phyloP scores from a whole-genome alignment of 2,797 vertebrate species.

The Peromyscus melanophrys region DNA sequence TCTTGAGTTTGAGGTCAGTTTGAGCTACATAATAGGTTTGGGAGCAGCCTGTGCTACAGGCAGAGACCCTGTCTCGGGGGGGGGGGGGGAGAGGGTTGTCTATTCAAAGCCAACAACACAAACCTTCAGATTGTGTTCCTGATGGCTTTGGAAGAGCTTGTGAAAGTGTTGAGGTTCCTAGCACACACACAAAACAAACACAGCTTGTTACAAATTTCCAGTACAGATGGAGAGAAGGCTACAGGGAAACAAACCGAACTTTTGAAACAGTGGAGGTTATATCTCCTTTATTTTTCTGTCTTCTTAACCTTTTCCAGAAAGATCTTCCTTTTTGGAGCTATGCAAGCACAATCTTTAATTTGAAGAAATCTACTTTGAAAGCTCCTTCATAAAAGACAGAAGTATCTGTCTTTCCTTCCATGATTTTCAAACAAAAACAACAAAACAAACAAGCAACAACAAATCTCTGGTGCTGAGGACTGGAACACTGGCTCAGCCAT shows the following conservation, averaged over 20 bases:
- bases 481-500: fast-evolving
- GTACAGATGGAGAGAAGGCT: conserved; percentile 12
- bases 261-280: neutral
- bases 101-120: neutral
- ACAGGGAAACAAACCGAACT: conserved; percentile 47
- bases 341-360: conserved; percentile 42
- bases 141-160: neutral
- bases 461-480: neutral
- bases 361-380: conserved; percentile 56
- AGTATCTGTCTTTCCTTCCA: conserved; percentile 46
- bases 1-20: neutral
- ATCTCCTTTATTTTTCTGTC: conserved; percentile 4
- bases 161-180: neutral
- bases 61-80: neutral
- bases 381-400: conserved; percentile 54
- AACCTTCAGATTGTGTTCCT: conserved; percentile 20
- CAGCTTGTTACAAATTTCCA: neutral
- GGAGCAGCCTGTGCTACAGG: neutral
- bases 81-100: neutral
- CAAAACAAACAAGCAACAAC: neutral
- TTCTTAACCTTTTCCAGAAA: conserved; percentile 46
- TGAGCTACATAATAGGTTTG: neutral
- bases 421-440: conserved; percentile 45
- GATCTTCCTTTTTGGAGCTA: conserved; percentile 26
- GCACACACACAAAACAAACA: neutral